phyloP scores from a whole-genome alignment of 2,888 invertebrate species.

The Diarsia brunnea region DNA sequence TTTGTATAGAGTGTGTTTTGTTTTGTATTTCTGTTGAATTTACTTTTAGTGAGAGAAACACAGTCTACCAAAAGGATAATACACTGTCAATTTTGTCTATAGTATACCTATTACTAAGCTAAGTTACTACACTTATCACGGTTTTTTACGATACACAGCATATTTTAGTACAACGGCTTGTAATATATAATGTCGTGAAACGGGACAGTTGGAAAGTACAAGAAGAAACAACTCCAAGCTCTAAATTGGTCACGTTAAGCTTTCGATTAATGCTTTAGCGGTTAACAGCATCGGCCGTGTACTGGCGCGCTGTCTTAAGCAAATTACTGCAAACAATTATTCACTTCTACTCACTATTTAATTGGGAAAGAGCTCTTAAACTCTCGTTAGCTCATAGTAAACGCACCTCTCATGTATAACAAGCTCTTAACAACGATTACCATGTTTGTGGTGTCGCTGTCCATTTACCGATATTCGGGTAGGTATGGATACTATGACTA shows the following conservation, averaged over 20 bases:
- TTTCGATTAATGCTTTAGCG: slow-evolving; percentile 85
- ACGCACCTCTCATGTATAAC: slow-evolving; percentile 61
- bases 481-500: slow-evolving; percentile 42
- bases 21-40: slow-evolving; percentile 47
- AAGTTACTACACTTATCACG: slow-evolving; percentile 74
- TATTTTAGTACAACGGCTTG: slow-evolving; percentile 78
- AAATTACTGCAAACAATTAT: slow-evolving; percentile 77
- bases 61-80: slow-evolving; percentile 68
- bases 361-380: slow-evolving; percentile 56
- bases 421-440: slow-evolving; percentile 68
- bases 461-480: slow-evolving; percentile 54
- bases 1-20: slow-evolving; percentile 70
- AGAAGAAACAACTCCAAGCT: slow-evolving; percentile 88
- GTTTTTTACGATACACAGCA: slow-evolving; percentile 72
- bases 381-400: slow-evolving; percentile 42
- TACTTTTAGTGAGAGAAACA: slow-evolving; percentile 42
- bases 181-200: slow-evolving; percentile 84
- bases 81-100: slow-evolving; percentile 73
- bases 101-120: slow-evolving; percentile 68
- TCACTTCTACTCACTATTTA: slow-evolving; percentile 69
- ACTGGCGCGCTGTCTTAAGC: slow-evolving; percentile 78
- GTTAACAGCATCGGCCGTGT: slow-evolving; percentile 76
- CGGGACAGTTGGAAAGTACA: slow-evolving; percentile 86
- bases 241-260: slow-evolving; percentile 90
- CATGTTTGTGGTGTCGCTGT: slow-evolving; percentile 64